Base-by-base conservation (phyloP, 92 coral and sea anemone species). In the Paragorgia papillata region DNA sequence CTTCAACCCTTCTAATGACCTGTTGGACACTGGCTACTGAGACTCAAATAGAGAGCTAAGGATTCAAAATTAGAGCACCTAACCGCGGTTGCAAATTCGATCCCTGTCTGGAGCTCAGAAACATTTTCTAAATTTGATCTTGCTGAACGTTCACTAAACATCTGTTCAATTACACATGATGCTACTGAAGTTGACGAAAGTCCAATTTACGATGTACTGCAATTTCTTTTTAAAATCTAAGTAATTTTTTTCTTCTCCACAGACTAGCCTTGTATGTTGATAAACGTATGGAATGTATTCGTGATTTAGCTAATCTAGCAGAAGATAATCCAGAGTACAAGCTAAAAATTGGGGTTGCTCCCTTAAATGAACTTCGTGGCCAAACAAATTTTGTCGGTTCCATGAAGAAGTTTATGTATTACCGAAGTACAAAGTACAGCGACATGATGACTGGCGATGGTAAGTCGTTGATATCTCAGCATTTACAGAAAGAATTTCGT, bases 371-470 rank as follows among this genome's bases (percentile, higher is more conserved):
- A 68, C 21, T 9, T 27, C 40, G 30, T 7, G 22, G 4, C 9
- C 32, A 24, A 18, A 37, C 0, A n/a, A 44, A 68, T 68, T 68
- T 68, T 29, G 75, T 68, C 22, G 75, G 75, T 2, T 5, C 21
- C 1, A 68, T 68, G 56, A 68, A 27, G 43, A 68, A 68, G 8
- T 68, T 68, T 30, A 43, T 68, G 1, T 68, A 68, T 68, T 68
- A 48, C 43, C 41, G 39, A 35, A 68, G 75, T 48, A 48, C 75
- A 19, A 68, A 68, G 20, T 68, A 68, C 37, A 68, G 54, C 26
- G 75, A 68, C 1, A 44, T 44, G 75, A 59, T 68, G 22, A 68
- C 25, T 40, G 75, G 75, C 17, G 59, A 68, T 57, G 60, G 75
- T 68, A 26, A 68, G 75, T 68, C n/a, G 15, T 46, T 46, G 53